These are phyloP conservation scores for Myotis brandtii DNA, from an alignment of 2,113 vertebrate species.

Conservation along the genomic window DNA sequence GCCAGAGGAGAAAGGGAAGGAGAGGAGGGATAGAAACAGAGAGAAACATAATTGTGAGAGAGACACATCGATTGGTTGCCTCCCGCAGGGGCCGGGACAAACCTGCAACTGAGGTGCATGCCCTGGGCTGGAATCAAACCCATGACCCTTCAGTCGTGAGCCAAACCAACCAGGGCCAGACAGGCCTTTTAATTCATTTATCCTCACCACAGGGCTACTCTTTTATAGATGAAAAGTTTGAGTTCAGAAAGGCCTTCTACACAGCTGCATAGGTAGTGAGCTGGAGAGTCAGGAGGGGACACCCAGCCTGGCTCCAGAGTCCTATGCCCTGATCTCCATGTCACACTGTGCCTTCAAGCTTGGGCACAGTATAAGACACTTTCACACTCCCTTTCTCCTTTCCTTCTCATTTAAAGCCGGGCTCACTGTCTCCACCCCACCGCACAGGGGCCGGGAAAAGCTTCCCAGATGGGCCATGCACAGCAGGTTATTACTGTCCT, in stretches of 20 bases:
- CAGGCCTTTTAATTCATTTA: background rate
- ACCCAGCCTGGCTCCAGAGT: background rate
- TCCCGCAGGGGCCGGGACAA: too few species aligned
- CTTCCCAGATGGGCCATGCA: slow-evolving; percentile 49
- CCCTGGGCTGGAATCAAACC: too few species aligned
- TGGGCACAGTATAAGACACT: too few species aligned
- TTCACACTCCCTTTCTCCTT: too few species aligned
- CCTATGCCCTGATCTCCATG: background rate
- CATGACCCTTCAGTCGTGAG: too few species aligned
- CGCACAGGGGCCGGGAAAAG: slow-evolving; percentile 38
- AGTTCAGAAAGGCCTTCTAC: background rate
- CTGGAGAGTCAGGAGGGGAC: background rate
- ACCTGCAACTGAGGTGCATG: too few species aligned
- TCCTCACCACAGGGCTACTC: background rate
- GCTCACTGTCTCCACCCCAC: background rate
- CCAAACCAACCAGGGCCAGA: background rate
- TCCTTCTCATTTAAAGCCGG: background rate
- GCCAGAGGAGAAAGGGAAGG: too few species aligned
- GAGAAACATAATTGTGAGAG: too few species aligned
- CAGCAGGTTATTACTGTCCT: slow-evolving; percentile 72
- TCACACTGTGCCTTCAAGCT: background rate
- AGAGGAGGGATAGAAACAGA: too few species aligned
- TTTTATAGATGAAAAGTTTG: background rate
- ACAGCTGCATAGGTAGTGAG: background rate
- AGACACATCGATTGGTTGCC: too few species aligned